Base-by-base conservation (phyloP, 2,888 invertebrate genomes). In the Bibio marci region DNA sequence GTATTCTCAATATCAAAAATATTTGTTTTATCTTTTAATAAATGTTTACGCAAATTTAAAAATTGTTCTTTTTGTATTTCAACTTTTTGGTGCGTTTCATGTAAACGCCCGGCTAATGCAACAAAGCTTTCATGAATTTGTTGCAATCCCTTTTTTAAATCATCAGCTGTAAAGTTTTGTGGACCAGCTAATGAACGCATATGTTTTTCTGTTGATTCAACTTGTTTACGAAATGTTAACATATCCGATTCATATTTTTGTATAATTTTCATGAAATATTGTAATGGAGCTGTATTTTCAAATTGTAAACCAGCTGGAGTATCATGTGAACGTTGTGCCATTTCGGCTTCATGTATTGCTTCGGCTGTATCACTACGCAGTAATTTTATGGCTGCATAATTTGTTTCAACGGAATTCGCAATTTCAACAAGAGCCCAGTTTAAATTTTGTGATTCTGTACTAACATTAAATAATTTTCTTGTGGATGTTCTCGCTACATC, bases 51-150 rank as follows among this genome's bases (percentile, higher is more conserved):
- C 34, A 86, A 69, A 55, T 80, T 81, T n/a, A 86, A 61, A 54
- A 81, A 88, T 47, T 81, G 80, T 41, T 86, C 83, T 58, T 87
- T 88, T 52, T 85, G 83, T 1, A 71, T 69, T 53, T 86, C 80
- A 4, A 33, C 63, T 50, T 71, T 71, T 39, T 66, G 68, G 52
- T 91, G 88, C 1, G 85, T 74, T 4, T 79, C 76, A 52, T 90
- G 86, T 28, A 90, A 61, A 30, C 83, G 75, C 1, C 86, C 88
- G n/a, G 90, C 90, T 41, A 91, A 60, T 1, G 83, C 82, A 26
- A 91, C 77, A 50, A 90, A 74, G 3, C 85, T 81, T 55, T 86
- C 86, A 56, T 90, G 85, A 50, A 90, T 72, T 52, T 83, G 75
- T 26, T 75, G 71, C 61, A 91, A 76, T 14, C 86, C 79, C 39